phyloP scores from a whole-genome alignment of 2,888 invertebrate genomes.

The Perizoma flavofasciatum region DNA sequence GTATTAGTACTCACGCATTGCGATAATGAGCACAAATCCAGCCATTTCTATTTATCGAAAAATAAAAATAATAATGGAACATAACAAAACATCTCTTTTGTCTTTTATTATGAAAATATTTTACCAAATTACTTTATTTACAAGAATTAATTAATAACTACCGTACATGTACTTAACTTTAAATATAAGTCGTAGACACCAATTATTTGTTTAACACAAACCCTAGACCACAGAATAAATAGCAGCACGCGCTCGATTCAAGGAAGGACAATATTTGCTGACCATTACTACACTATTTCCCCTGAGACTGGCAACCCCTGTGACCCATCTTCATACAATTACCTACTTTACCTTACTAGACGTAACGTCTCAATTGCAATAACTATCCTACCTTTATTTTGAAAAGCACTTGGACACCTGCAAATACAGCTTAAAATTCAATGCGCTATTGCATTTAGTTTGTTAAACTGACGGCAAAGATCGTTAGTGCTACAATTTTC shows the following conservation, averaged over 20 bases:
- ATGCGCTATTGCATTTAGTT: background rate
- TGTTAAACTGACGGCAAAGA: background rate
- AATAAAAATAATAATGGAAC: no score
- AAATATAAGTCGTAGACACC: background rate
- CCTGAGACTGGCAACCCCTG: constrained; percentile 14
- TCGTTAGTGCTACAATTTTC: background rate
- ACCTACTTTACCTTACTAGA: constrained; percentile 10
- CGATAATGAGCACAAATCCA: no score
- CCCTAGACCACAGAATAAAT: constrained; percentile 15
- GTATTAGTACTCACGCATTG: no score
- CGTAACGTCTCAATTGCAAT: constrained; percentile 10
- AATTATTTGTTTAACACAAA: constrained; percentile 1
- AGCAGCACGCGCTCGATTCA: constrained; percentile 10
- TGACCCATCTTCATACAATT: constrained; percentile 6
- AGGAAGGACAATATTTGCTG: constrained; percentile 32
- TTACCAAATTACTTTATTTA: background rate
- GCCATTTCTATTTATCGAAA: no score
- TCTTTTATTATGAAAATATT: no score
- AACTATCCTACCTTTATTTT: background rate
- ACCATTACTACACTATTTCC: constrained; percentile 37
- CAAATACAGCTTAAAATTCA: constrained; percentile 11
- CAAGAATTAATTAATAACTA: background rate
- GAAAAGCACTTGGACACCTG: constrained; percentile 7
- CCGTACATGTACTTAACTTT: background rate
- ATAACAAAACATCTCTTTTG: no score